phyloP scores from a whole-genome alignment of 2,888 invertebrate genomes.

The Eristalis arbustorum region DNA sequence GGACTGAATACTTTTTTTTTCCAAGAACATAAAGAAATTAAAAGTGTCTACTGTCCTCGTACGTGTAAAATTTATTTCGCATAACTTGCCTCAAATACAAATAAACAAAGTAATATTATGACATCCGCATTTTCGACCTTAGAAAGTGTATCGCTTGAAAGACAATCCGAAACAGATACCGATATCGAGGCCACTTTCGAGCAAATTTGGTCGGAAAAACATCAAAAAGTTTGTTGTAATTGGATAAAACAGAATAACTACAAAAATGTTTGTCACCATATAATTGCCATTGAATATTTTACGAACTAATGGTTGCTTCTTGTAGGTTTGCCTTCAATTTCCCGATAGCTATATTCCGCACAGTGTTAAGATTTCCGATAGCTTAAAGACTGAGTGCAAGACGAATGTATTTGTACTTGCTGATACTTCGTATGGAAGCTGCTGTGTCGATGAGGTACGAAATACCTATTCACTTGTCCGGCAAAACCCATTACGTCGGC shows the following conservation, averaged over 20 bases:
- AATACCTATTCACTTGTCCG: no score
- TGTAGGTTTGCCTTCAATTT: conserved; percentile 92
- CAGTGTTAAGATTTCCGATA: conserved; percentile 85
- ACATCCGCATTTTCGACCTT: conserved; percentile 77
- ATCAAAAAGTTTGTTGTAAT: conserved; percentile 77
- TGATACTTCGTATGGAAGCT: conserved; percentile 95
- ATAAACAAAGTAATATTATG: conserved; percentile 71
- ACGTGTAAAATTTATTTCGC: not conserved
- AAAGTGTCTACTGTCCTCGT: not conserved
- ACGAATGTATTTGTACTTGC: conserved; percentile 89
- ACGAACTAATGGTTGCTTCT: not conserved
- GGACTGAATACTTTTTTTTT: not conserved
- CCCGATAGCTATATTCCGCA: conserved; percentile 89
- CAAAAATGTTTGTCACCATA: conserved; percentile 82
- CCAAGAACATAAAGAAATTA: not conserved
- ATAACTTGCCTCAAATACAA: conserved; percentile 29
- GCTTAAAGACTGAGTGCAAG: conserved; percentile 80
- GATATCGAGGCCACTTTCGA: conserved; percentile 71
- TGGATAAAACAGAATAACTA: conserved; percentile 87
- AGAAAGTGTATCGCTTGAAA: conserved; percentile 76
- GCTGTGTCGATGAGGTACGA: conserved; percentile 78
- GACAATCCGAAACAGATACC: conserved; percentile 73
- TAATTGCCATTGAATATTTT: conserved; percentile 9
- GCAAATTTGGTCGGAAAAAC: conserved; percentile 78
- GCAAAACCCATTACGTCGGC: not conserved